Percentiles rank a stretch among this genome's conserved stretches.
Conservation (phyloP, 64 coral and sea anemone genomes). For the Anthopleura sola region DNA sequence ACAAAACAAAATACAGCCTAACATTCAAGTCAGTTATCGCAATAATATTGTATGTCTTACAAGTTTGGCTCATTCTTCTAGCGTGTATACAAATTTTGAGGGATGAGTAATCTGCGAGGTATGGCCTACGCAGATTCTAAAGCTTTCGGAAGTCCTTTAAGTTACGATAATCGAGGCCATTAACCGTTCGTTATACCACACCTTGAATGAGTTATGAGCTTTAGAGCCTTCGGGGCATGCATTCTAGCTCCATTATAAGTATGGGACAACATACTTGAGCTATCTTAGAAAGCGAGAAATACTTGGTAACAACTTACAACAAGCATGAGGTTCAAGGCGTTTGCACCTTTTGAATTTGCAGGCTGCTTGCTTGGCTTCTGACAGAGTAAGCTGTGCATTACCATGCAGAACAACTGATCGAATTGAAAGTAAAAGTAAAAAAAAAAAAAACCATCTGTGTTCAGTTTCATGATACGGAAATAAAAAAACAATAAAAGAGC, state of each 20-base stretch:
- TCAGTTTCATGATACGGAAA: too few species aligned
- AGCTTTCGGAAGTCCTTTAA: background rate
- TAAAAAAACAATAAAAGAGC: too few species aligned
- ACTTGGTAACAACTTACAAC: background rate
- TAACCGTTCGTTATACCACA: background rate
- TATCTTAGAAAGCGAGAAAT: background rate
- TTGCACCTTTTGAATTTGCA: too few species aligned
- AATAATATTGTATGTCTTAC: background rate
- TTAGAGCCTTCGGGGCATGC: background rate
- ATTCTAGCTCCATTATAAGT: background rate
- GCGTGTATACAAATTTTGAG: background rate
- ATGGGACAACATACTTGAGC: background rate
- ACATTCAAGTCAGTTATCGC: background rate
- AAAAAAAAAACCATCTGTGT: too few species aligned
- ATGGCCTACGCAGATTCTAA: background rate
- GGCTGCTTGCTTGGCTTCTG: too few species aligned
- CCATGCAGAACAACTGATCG: too few species aligned
- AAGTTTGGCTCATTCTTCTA: background rate
- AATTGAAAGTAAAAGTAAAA: too few species aligned
- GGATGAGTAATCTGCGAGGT: background rate
- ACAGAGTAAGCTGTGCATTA: too few species aligned
- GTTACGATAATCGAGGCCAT: background rate
- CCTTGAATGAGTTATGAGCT: background rate
- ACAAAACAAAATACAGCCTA: background rate
- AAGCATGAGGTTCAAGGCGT: too few species aligned